Evolutionary conservation across 2,797 vertebrate genomes (phyloP).

Genomic region (Phoxinus dragarum): DNA sequence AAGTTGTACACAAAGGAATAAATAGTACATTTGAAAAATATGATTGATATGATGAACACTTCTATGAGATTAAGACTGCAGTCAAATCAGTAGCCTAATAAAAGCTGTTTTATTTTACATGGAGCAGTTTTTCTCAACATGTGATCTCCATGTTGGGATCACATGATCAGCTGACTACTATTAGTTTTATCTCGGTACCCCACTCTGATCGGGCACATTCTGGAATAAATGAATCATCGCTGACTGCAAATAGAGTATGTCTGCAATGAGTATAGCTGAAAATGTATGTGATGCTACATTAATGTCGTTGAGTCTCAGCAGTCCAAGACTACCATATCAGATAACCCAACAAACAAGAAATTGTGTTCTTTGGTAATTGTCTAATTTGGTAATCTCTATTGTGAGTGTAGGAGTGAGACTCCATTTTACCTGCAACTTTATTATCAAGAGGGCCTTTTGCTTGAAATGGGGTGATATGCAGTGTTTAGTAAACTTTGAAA

Average conservation of each 20-base stretch:
- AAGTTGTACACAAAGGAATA: background rate
- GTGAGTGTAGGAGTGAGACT: background rate
- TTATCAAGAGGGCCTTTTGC: background rate
- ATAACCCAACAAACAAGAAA: background rate
- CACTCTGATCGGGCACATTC: background rate
- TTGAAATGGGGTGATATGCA: background rate
- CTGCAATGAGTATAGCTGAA: background rate
- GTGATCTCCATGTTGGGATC: background rate
- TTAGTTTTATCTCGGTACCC: background rate
- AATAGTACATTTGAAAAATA: background rate
- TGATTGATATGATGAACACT: background rate
- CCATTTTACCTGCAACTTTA: background rate
- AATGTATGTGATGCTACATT: background rate
- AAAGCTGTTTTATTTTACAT: background rate
- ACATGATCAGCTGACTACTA: background rate
- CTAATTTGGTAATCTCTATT: background rate
- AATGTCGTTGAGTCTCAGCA: background rate
- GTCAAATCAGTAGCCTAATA: background rate
- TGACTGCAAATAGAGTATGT: background rate
- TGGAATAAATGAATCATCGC: background rate
- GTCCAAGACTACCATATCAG: background rate
- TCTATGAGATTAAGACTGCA: too few relatives aligned
- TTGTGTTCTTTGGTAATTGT: background rate
- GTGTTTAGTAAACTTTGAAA: background rate
- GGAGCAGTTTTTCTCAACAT: background rate